Percentiles rank a stretch among this genome's conserved stretches.
Evolutionary conservation across 1,140 invertebrate genomes (phyloP).

Genomic region (Venturia canescens): DNA sequence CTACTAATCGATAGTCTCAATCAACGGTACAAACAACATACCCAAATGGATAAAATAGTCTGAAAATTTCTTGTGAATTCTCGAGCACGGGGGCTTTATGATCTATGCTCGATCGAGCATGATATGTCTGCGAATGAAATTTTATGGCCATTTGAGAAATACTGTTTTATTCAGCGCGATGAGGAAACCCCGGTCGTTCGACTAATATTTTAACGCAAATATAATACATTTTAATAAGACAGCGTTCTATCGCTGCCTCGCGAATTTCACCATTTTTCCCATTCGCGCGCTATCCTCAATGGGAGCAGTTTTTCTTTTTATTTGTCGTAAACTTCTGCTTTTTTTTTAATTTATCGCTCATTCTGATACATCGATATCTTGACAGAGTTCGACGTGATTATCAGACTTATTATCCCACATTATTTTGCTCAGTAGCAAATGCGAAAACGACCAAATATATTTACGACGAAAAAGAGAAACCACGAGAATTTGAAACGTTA

Average conservation of each 20-base stretch:
- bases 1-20: constrained; percentile 47
- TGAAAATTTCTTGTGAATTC: not conserved
- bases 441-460: too few relatives aligned
- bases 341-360: not conserved
- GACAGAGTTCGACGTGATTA: too few relatives aligned
- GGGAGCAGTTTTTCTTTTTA: not conserved
- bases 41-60: constrained; percentile 32
- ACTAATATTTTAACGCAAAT: not conserved
- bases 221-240: constrained; percentile 10
- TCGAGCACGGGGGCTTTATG: constrained; percentile 30
- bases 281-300: not conserved
- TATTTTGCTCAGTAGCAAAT: too few relatives aligned
- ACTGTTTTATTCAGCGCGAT: not conserved
- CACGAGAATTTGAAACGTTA: too few relatives aligned
- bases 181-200: constrained; percentile 5
- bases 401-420: too few relatives aligned
- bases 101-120: constrained; percentile 40
- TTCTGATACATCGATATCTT: too few relatives aligned
- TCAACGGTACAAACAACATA: not conserved
- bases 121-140: constrained; percentile 38
- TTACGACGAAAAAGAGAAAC: too few relatives aligned
- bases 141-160: constrained; percentile 37
- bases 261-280: not conserved
- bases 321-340: too few relatives aligned
- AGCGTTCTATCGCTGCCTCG: not conserved